Evolutionary conservation across 2,888 invertebrate genomes (phyloP).

Genomic region (Leptarthrus brevirostris): DNA sequence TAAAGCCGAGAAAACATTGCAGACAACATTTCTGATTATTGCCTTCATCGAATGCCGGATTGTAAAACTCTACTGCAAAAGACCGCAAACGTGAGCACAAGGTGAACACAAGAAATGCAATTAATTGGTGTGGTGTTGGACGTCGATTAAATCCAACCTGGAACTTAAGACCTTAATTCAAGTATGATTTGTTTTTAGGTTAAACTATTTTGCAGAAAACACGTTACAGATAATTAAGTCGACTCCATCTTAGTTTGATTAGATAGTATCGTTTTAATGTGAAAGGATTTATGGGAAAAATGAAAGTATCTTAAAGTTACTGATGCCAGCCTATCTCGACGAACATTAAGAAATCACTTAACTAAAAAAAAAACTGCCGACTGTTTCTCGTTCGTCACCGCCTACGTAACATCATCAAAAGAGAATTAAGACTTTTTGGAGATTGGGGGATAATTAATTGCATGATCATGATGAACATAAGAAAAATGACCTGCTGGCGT

Average conservation of each 20-base stretch:
- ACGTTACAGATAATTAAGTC: too few relatives aligned
- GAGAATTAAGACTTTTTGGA: conserved; percentile 3
- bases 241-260: not conserved
- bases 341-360: too few relatives aligned
- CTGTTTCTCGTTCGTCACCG: not conserved
- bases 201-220: too few relatives aligned
- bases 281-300: not conserved
- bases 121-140: not conserved
- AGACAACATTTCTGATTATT: too few relatives aligned
- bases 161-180: too few relatives aligned
- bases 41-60: not conserved
- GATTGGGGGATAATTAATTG: not conserved
- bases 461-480: conserved; percentile 1
- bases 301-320: too few relatives aligned
- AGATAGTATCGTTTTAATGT: not conserved
- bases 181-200: too few relatives aligned
- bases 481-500: not conserved
- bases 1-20: too few relatives aligned
- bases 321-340: too few relatives aligned
- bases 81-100: not conserved
- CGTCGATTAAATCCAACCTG: not conserved
- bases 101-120: conserved; percentile 4
- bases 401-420: conserved; percentile 3
- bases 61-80: not conserved
- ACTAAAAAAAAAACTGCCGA: not conserved